Evolutionary conservation across 53 echinoderm and acorn worm species (phyloP).

Genomic region (Crossaster papposus): DNA sequence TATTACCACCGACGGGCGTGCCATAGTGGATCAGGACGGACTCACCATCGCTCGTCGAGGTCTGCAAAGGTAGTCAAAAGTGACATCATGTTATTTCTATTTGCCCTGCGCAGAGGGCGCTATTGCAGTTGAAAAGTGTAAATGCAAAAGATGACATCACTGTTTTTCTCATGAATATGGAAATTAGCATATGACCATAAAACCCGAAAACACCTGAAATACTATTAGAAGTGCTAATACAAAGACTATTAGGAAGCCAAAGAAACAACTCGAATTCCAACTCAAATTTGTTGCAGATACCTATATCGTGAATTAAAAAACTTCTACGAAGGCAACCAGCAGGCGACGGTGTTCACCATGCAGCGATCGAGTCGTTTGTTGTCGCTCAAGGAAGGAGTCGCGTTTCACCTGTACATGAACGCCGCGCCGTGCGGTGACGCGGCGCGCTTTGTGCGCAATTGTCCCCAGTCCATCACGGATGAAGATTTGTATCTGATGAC

Average conservation of each 20-base stretch:
- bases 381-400: conserved; percentile 62
- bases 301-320: conserved; percentile 80
- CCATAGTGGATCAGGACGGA: conserved; percentile 77
- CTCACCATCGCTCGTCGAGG: conserved; percentile 79
- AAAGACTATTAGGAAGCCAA: background rate
- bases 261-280: background rate
- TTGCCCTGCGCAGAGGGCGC: background rate
- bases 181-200: too few species aligned
- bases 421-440: conserved; percentile 90
- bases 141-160: too few species aligned
- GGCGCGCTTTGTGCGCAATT: conserved; percentile 60
- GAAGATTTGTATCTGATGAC: conserved; percentile 78
- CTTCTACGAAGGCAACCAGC: conserved; percentile 69
- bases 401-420: conserved; percentile 94
- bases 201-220: too few species aligned
- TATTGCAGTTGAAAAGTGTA: background rate
- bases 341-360: conserved; percentile 64
- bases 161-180: too few species aligned
- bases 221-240: too few species aligned
- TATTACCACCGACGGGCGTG: conserved; percentile 82
- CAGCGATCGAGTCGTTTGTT: conserved; percentile 50
- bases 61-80: conserved; percentile 70
- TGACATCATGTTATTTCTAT: background rate
- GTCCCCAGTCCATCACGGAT: conserved; percentile 50
- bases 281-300: conserved; percentile 57